Percentiles rank a stretch among this genome's conserved stretches.
phyloP scores from a whole-genome alignment of 2,888 invertebrate genomes.

The Scrobipalpa costella region DNA sequence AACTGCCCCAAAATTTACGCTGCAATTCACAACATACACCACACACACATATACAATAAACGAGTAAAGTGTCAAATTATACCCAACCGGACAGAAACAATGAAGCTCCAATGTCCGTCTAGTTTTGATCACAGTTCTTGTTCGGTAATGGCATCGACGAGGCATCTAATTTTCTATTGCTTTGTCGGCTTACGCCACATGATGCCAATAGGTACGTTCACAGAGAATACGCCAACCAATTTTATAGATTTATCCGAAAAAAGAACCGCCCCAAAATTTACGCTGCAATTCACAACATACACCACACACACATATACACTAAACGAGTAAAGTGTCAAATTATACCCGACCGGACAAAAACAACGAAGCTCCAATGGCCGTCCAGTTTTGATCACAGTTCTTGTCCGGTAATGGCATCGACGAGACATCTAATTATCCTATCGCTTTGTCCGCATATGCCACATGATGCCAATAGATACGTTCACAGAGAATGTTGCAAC shows the following conservation, averaged over 20 bases:
- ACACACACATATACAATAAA: conserved; percentile 14
- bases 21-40: not conserved
- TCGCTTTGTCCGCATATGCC: not conserved
- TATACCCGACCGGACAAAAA: conserved; percentile 19
- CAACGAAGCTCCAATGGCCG: not conserved
- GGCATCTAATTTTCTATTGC: conserved; percentile 9
- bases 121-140: conserved; percentile 12
- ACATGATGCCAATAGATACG: not conserved
- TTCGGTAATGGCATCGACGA: conserved; percentile 1
- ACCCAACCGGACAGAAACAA: conserved; percentile 17
- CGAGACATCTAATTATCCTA: conserved; percentile 10
- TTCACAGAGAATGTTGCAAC: too few species aligned
- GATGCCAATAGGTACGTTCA: not conserved
- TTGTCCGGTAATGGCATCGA: conserved; percentile 1
- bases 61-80: conserved; percentile 17
- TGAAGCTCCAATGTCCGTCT: not conserved
- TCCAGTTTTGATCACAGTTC: conserved; percentile 6
- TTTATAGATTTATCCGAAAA: too few species aligned
- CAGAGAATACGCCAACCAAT: too few species aligned
- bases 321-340: conserved; percentile 12
- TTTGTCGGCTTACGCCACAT: not conserved
- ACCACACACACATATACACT: conserved; percentile 14
- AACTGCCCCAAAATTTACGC: too few species aligned
- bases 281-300: too few species aligned
- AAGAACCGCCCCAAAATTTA: too few species aligned